A percentile compares a stretch with the other conserved stretches of the same genome.
Conservation (phyloP, 2,113 vertebrate species). For the Neotragus pygmaeus region DNA sequence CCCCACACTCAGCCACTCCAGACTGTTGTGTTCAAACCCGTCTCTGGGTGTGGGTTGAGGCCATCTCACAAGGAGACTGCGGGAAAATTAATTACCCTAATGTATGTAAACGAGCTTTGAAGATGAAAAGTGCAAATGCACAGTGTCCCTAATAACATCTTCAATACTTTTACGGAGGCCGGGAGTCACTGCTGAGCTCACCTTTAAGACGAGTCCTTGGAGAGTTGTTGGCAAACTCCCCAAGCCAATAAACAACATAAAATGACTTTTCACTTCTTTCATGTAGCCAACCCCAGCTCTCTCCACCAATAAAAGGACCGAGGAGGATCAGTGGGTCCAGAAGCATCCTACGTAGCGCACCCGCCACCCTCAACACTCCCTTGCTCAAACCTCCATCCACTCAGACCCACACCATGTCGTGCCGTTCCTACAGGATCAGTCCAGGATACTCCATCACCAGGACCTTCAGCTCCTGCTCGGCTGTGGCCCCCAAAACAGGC, state of each 20-base stretch:
- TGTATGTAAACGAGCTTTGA: constrained; percentile 71
- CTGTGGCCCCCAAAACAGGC: constrained; percentile 53
- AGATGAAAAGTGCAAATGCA: constrained; percentile 73
- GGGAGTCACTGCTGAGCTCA: constrained; percentile 56
- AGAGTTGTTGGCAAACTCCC: constrained; percentile 69
- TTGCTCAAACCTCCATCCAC: background rate
- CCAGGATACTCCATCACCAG: background rate
- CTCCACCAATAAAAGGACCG: constrained; percentile 70
- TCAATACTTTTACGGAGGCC: constrained; percentile 50
- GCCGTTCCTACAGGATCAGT: constrained; percentile 60
- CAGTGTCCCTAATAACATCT: constrained; percentile 71
- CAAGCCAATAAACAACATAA: constrained; percentile 73
- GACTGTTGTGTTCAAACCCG: background rate
- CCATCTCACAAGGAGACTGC: constrained; percentile 40
- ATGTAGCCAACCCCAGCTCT: constrained; percentile 57
- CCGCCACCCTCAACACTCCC: background rate
- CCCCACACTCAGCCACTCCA: background rate
- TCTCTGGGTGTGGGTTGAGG: constrained; percentile 60
- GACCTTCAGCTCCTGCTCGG: constrained; percentile 69
- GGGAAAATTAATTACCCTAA: constrained; percentile 70
- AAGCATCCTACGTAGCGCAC: background rate
- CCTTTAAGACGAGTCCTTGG: constrained; percentile 72
- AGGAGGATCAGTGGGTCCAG: constrained; percentile 36
- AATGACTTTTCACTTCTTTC: constrained; percentile 68
- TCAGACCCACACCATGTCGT: constrained; percentile 20